Evolutionary conservation across 2,888 invertebrate genomes (phyloP), one percentile per base, ranked within the genome.

Genomic region (Zhuqinia jingwanae): DNA sequence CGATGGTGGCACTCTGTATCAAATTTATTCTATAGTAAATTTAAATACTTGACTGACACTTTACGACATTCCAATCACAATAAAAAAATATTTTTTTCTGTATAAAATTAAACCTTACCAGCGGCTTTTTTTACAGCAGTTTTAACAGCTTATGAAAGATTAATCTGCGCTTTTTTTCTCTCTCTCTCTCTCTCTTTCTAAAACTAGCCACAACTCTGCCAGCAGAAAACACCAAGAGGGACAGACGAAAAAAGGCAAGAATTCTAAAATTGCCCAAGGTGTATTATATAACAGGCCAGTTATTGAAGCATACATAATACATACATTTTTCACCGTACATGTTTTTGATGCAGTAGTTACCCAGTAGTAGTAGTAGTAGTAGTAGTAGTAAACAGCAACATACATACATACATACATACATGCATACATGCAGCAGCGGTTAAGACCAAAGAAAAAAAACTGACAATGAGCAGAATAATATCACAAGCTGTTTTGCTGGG

Each of bases 221-320:
- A 70, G 75, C 10, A 68, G 27, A 42, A n/a, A 68, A 1, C 68
- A 68, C 15, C 25, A 25, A 22, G 63, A 45, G 17, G 58, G 45
- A n/a, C n/a, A 73, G 73, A 78, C 56, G 78, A 78, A 75, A 82
- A 81, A 70, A 81, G 81, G 58, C 30, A 80, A 65, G 47, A 70
- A 73, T 60, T 81, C 73, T 47, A 73, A 85, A 77, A 85, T 85
- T 47, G 85, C 85, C 85, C 73, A 85, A 85, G 79, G 85, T 79
- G 79, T 58, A 73, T 79, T 68, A 78, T n/a, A n/a, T 79, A 85
- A 85, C 85, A 79, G 79, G 50, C 84, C 68, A 68, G 76, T 73
- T 81, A 78, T 63, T 45, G 45, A 45, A 70, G 45, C 73, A 36
- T 20, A 22, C 8, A 68, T 25, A 27, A 60, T 60, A 30, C 11